Conservation (phyloP, 2,113 vertebrate species). For the Aptenodytes patagonicus region DNA sequence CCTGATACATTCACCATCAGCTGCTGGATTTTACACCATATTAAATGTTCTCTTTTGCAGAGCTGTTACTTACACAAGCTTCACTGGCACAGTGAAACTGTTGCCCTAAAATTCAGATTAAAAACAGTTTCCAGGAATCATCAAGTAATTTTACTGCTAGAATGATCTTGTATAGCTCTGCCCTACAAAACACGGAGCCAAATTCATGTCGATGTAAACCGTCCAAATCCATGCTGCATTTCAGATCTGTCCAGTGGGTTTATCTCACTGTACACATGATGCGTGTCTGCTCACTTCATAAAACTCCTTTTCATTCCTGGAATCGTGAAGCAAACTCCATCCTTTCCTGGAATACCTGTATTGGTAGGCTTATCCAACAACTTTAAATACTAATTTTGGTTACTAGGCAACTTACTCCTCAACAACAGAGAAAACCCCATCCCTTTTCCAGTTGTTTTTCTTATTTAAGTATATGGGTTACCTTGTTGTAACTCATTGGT, state of each 20-base stretch:
- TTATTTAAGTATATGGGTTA: background rate
- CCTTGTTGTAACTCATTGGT: background rate
- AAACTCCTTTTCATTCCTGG: background rate
- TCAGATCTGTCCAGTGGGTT: background rate
- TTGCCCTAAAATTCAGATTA: background rate
- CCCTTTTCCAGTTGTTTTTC: background rate
- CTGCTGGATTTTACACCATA: background rate
- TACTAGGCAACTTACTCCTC: background rate
- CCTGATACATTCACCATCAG: background rate
- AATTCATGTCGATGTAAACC: background rate
- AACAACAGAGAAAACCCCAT: background rate
- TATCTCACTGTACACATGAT: background rate
- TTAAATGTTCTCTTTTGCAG: background rate
- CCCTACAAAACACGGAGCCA: background rate
- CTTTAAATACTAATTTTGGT: background rate
- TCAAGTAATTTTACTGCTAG: background rate
- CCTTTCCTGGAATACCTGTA: slow-evolving; percentile 36
- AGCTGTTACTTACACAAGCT: background rate
- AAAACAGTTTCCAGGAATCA: background rate
- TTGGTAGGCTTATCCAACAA: background rate
- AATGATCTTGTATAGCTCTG: background rate
- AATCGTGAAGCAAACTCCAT: background rate
- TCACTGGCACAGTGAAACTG: background rate
- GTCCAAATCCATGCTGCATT: background rate
- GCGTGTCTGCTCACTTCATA: background rate